These are phyloP conservation scores for Nothoprocta pentlandii DNA, from an alignment of 2,113 vertebrate genomes.

Conservation along the genomic window DNA sequence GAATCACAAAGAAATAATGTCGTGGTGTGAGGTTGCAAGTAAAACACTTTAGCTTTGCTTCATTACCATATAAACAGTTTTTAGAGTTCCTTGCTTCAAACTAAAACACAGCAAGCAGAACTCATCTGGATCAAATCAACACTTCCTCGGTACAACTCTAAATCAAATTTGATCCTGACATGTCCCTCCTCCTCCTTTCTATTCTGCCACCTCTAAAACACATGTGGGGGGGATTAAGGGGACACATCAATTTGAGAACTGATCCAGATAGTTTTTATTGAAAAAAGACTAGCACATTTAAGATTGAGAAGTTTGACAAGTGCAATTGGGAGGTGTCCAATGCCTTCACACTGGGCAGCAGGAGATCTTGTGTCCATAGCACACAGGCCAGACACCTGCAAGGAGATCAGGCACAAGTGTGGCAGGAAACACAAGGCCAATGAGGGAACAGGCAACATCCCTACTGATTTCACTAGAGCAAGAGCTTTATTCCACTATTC, in stretches of 20 bases:
- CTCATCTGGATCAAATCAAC: neutral
- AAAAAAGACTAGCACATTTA: neutral
- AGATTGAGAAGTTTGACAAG: neutral
- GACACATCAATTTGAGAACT: neutral
- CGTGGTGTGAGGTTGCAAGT: neutral
- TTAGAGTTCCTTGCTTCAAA: neutral
- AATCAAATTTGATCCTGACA: neutral
- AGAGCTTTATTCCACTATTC: neutral
- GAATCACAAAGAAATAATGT: neutral
- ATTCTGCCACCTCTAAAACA: neutral
- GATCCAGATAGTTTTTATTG: neutral
- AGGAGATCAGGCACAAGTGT: no score
- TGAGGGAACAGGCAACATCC: neutral
- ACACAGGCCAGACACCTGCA: neutral
- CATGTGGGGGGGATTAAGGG: neutral
- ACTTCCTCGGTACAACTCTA: neutral
- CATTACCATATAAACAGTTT: neutral
- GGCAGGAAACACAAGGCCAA: no score
- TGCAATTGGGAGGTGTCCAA: neutral
- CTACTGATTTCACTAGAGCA: neutral
- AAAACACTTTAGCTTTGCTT: neutral
- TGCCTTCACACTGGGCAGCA: rapidly evolving
- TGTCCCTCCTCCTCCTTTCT: neutral
- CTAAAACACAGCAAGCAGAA: neutral
- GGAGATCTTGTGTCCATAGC: neutral